Evolutionary conservation across 1,140 invertebrate species (phyloP).

Genomic region (Meloidogyne exigua): DNA sequence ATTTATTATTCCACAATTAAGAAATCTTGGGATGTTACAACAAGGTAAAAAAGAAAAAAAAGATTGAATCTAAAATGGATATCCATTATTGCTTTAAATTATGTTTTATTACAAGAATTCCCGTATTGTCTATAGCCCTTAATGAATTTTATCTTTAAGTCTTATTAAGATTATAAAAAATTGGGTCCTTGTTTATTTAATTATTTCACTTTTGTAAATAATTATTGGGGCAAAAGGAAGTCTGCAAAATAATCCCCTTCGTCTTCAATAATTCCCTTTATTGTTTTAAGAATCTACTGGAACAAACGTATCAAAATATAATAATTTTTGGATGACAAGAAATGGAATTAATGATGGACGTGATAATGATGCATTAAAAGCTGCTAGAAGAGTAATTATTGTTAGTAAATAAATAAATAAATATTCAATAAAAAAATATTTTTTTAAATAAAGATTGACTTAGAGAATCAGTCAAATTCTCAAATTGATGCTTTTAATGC

Average conservation of each 20-base stretch:
- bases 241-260: no score
- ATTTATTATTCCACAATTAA: slow-evolving; percentile 29
- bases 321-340: slow-evolving; percentile 10
- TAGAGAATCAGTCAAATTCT: slow-evolving; percentile 28
- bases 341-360: slow-evolving; percentile 32
- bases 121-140: no score
- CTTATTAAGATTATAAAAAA: no score
- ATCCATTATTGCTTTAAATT: no score
- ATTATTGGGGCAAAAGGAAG: no score
- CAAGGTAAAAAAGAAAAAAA: no score
- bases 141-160: no score
- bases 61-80: no score
- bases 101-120: no score
- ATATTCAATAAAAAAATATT: neutral
- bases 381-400: slow-evolving; percentile 31
- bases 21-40: slow-evolving; percentile 34
- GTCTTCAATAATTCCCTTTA: no score
- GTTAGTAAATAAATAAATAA: slow-evolving; percentile 14
- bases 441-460: slow-evolving; percentile 29
- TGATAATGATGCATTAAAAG: slow-evolving; percentile 32
- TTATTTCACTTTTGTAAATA: no score
- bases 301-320: neutral
- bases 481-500: slow-evolving; percentile 34
- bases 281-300: neutral
- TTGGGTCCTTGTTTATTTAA: no score